These are phyloP conservation scores for Gorsachius goisagi DNA, from an alignment of 2,113 vertebrate genomes.

Conservation along the genomic window DNA sequence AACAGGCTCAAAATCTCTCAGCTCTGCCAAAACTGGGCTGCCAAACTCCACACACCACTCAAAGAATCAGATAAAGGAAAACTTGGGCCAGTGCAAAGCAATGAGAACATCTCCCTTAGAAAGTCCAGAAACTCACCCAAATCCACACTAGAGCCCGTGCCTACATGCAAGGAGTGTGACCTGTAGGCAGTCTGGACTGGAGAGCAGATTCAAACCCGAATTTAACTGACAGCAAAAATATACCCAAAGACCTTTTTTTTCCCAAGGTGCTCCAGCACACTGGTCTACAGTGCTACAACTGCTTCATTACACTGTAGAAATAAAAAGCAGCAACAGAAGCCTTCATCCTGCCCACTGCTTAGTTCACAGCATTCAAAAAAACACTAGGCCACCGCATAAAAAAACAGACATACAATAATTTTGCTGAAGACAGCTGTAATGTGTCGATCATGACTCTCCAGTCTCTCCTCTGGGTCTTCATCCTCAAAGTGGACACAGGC, in stretches of 20 bases:
- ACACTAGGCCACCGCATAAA: not conserved
- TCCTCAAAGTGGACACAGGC: constrained; percentile 75
- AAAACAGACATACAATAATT: constrained; percentile 84
- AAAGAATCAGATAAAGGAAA: not conserved
- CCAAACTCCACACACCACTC: not conserved
- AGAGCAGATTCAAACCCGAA: not conserved
- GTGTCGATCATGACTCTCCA: constrained; percentile 86
- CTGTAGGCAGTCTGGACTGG: not conserved
- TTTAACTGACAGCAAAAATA: not conserved
- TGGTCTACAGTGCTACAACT: not conserved
- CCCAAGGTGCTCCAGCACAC: not conserved
- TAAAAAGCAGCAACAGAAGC: not conserved
- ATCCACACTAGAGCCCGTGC: not conserved
- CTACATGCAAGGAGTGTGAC: not conserved
- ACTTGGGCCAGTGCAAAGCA: not conserved
- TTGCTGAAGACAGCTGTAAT: constrained; percentile 90
- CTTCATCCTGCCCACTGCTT: not conserved
- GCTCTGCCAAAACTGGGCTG: not conserved
- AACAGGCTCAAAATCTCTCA: not conserved
- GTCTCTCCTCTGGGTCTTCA: constrained; percentile 81
- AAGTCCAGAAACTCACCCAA: not conserved
- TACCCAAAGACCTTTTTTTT: not conserved
- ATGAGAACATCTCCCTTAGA: not conserved
- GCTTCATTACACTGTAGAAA: not conserved
- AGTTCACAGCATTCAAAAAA: not conserved